phyloP scores from a whole-genome alignment of 2,888 invertebrate species.

The Poecilobothrus nobilitatus region DNA sequence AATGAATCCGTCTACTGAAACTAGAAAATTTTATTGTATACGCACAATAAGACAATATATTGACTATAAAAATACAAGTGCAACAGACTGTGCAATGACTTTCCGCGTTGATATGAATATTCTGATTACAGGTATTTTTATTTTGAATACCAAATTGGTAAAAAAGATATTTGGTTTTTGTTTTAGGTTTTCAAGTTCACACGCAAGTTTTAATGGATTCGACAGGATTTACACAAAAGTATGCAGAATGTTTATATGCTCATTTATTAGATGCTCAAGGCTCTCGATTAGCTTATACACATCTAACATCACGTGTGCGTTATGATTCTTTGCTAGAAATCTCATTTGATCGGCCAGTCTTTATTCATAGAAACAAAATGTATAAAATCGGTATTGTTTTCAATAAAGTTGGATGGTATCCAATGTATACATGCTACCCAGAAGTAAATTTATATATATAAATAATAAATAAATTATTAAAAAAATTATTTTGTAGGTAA shows the following conservation, averaged over 20 bases:
- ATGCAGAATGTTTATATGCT: conserved; percentile 72
- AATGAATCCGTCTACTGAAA: conserved; percentile 37
- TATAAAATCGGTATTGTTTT: conserved; percentile 76
- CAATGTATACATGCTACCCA: conserved; percentile 63
- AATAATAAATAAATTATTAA: no score
- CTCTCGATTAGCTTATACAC: conserved; percentile 70
- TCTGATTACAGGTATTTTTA: conserved; percentile 56
- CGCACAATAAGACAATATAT: conserved; percentile 58
- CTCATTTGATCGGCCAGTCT: conserved; percentile 70
- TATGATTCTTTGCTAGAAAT: conserved; percentile 68
- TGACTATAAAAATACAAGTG: conserved; percentile 65
- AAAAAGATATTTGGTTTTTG: conserved; percentile 21
- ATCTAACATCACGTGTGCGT: conserved; percentile 69
- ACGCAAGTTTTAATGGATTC: conserved; percentile 41
- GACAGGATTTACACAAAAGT: conserved; percentile 44
- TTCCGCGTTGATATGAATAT: conserved; percentile 75
- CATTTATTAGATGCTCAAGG: conserved; percentile 73
- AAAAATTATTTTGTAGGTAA: neutral
- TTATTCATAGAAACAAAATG: conserved; percentile 59
- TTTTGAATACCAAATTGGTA: conserved; percentile 42
- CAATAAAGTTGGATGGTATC: conserved; percentile 75
- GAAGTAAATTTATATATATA: conserved; percentile 44
- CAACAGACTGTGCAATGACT: conserved; percentile 67
- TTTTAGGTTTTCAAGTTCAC: conserved; percentile 54
- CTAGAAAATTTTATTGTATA: conserved; percentile 59